Evolutionary conservation across 2,888 invertebrate species (phyloP).

Genomic region (Scaptomyza caliginosa): DNA sequence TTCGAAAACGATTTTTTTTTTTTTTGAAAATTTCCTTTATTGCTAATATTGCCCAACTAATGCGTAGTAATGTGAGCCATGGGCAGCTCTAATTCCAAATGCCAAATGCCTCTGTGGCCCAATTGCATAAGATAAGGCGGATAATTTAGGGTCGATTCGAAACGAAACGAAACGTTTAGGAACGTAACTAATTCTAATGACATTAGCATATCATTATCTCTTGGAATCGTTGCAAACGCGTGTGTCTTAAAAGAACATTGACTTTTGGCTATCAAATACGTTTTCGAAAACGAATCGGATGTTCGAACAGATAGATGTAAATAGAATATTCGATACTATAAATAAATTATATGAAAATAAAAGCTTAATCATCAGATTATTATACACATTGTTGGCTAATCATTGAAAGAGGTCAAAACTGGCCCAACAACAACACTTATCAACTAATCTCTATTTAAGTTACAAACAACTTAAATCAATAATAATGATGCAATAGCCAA

Average conservation of each 20-base stretch:
- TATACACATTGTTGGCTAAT: no score
- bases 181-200: conserved; percentile 19
- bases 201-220: conserved; percentile 44
- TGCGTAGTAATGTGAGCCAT: conserved; percentile 26
- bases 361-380: no score
- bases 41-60: not conserved
- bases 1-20: no score
- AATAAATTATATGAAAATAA: no score
- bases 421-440: conserved; percentile 6
- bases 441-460: conserved; percentile 1
- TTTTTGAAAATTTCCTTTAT: no score
- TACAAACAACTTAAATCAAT: not conserved
- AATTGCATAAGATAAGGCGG: not conserved
- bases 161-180: conserved; percentile 1
- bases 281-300: not conserved
- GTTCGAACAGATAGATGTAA: no score
- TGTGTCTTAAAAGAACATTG: not conserved
- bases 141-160: not conserved
- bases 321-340: no score
- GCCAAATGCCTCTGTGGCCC: not conserved
- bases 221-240: conserved; percentile 1
- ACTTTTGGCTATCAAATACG: not conserved
- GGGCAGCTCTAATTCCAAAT: conserved; percentile 32
- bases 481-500: conserved; percentile 38
- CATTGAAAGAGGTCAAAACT: not conserved